Evolutionary conservation across 2,888 invertebrate species (phyloP).

Genomic region (Campopleginae sp.): DNA sequence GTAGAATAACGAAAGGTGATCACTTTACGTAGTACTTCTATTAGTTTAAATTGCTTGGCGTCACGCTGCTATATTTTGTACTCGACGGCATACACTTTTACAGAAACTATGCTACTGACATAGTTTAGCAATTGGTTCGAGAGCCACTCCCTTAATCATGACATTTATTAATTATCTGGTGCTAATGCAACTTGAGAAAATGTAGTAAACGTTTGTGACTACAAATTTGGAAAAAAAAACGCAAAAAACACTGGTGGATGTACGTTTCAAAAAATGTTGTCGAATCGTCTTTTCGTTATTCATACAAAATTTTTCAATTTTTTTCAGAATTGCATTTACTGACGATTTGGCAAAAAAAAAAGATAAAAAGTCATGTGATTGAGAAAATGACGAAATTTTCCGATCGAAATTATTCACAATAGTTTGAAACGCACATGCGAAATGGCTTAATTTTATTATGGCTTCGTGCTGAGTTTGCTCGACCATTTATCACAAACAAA

Average conservation of each 20-base stretch:
- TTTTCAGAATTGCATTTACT: not conserved
- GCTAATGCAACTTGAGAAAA: not conserved
- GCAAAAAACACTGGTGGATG: not conserved
- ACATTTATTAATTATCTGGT: not conserved
- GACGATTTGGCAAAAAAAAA: not conserved
- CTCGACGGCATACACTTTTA: not conserved
- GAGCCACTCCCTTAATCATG: slow-evolving; percentile 30
- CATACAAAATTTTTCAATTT: not conserved
- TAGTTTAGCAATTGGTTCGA: slow-evolving; percentile 56
- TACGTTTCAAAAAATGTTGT: not conserved
- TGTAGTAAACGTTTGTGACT: not conserved
- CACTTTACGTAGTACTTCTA: not conserved
- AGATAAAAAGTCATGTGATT: not conserved
- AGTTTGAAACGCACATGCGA: slow-evolving; percentile 8
- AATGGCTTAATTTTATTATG: not conserved
- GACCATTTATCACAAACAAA: not conserved
- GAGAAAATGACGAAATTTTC: not conserved
- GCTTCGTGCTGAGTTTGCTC: not conserved
- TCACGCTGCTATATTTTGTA: slow-evolving; percentile 29
- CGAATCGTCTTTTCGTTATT: not conserved
- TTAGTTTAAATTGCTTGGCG: slow-evolving; percentile 33
- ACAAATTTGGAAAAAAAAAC: slow-evolving; percentile 7
- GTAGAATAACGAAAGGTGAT: slow-evolving; percentile 20
- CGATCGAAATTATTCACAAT: not conserved
- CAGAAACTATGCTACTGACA: slow-evolving; percentile 17